These are phyloP conservation scores for Odocoileus hemionus DNA, from an alignment of 2,113 vertebrate species.

Conservation along the genomic window DNA sequence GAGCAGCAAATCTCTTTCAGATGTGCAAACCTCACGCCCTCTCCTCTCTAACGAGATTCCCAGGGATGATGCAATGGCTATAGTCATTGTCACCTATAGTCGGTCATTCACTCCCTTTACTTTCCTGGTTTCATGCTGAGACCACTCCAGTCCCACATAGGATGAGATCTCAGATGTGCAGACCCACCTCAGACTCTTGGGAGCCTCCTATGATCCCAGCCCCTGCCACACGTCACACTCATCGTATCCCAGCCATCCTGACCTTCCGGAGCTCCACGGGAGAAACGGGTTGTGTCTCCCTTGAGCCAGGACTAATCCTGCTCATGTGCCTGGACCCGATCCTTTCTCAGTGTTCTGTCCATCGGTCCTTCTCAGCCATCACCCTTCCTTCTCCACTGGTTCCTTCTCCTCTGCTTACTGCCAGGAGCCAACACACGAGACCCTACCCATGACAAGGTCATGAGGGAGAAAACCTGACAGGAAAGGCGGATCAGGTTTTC, in stretches of 20 bases:
- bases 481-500: too few species aligned
- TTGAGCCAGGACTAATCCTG: neutral
- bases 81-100: neutral
- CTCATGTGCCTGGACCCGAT: neutral
- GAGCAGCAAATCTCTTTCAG: neutral
- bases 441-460: too few species aligned
- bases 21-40: neutral
- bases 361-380: neutral
- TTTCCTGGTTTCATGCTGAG: neutral
- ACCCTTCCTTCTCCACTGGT: neutral
- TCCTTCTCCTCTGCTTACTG: neutral
- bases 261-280: neutral
- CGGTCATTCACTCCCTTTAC: neutral
- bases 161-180: neutral
- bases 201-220: neutral
- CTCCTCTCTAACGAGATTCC: neutral
- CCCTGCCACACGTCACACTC: fast-evolving
- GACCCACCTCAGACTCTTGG: neutral
- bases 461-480: too few species aligned
- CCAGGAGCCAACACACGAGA: too few species aligned
- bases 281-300: neutral
- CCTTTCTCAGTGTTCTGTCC: neutral
- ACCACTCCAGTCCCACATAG: neutral
- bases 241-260: fast-evolving
- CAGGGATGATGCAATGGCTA: neutral